Percentiles rank a stretch among this genome's conserved stretches.
These are phyloP conservation scores for Tipula vernalis DNA, from an alignment of 2,888 invertebrate species.

Conservation along the genomic window DNA sequence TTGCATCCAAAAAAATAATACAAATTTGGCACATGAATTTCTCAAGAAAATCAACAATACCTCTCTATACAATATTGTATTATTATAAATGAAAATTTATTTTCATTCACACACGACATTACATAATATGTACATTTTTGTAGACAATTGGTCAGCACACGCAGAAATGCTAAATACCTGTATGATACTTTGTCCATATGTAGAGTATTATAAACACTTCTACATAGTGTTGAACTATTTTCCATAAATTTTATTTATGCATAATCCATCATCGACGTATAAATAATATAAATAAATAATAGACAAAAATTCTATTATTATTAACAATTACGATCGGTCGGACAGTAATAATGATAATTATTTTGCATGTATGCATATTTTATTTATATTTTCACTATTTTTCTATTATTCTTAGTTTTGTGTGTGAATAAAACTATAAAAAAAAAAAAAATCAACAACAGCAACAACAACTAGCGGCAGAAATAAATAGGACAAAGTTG, in stretches of 20 bases:
- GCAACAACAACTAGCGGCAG: neutral
- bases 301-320: neutral
- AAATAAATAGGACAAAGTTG: slow-evolving; percentile 38
- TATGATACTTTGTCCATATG: neutral
- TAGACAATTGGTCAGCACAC: neutral
- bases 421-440: neutral
- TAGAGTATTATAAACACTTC: neutral
- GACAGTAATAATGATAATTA: neutral
- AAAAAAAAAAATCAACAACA: neutral
- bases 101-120: neutral
- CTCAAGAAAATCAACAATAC: neutral
- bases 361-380: slow-evolving; percentile 4
- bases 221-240: neutral
- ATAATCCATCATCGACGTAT: neutral
- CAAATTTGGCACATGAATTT: neutral
- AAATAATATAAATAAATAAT: too few relatives aligned
- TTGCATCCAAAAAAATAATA: too few relatives aligned
- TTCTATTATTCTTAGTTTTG: neutral
- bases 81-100: neutral
- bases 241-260: neutral
- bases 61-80: neutral
- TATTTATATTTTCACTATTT: neutral
- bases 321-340: neutral
- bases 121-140: neutral
- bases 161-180: neutral